Conservation (phyloP, 2,888 invertebrate genomes). For the Acleris emargana region DNA sequence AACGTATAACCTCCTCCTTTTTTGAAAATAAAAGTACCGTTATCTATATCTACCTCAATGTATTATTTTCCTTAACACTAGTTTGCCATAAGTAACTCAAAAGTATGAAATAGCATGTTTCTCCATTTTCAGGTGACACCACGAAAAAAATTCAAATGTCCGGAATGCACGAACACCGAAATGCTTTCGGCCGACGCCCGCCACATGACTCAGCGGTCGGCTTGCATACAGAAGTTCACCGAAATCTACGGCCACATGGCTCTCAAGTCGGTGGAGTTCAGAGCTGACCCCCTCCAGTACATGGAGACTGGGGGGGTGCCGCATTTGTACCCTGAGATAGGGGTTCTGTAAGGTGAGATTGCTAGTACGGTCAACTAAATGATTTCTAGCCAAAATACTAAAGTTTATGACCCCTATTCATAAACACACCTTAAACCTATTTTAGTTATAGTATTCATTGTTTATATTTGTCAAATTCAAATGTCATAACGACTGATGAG, state of each 20-base stretch:
- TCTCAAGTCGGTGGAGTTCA: conserved; percentile 93
- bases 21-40: no score
- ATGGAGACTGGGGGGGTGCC: conserved; percentile 93
- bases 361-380: background rate
- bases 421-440: no score
- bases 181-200: conserved; percentile 96
- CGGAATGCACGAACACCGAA: conserved; percentile 96
- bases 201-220: conserved; percentile 96
- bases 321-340: conserved; percentile 93
- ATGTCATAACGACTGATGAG: no score
- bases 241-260: conserved; percentile 94
- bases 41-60: no score
- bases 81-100: no score
- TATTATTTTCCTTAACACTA: no score
- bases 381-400: no score
- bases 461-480: no score
- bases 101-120: background rate
- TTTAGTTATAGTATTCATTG: no score
- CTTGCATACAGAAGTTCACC: conserved; percentile 93
- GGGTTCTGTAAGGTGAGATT: conserved; percentile 88
- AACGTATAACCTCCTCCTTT: no score
- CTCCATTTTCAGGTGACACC: conserved; percentile 89
- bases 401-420: no score
- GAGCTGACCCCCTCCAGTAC: conserved; percentile 97
- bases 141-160: conserved; percentile 98